These are phyloP conservation scores for Pandion haliaetus DNA, from an alignment of 2,113 vertebrate species.

Conservation along the genomic window DNA sequence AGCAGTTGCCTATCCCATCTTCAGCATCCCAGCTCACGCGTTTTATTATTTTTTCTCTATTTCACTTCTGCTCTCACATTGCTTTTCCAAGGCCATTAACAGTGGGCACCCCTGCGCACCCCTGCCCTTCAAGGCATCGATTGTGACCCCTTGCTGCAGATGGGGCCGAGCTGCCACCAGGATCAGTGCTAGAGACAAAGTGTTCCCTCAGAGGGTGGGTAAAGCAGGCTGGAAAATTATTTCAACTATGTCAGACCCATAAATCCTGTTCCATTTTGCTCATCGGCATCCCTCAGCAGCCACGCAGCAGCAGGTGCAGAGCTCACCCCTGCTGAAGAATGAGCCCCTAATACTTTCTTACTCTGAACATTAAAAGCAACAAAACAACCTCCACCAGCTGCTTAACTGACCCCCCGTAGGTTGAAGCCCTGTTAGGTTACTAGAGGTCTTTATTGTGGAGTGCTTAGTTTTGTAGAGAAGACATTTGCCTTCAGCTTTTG, in stretches of 20 bases:
- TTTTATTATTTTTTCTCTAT: background rate
- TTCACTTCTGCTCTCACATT: background rate
- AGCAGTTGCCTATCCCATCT: background rate
- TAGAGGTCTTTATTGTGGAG: background rate
- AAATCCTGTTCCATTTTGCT: background rate
- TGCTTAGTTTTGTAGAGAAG: background rate
- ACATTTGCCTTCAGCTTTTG: background rate
- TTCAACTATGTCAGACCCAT: background rate
- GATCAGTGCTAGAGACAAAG: background rate
- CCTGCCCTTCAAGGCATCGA: background rate
- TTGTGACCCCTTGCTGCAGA: background rate
- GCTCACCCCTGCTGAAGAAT: background rate
- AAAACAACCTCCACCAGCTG: background rate
- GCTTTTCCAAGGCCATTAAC: background rate
- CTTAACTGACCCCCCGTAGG: background rate
- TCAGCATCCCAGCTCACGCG: background rate
- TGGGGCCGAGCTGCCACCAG: background rate
- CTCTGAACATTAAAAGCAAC: slow-evolving; percentile 15
- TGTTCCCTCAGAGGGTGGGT: background rate
- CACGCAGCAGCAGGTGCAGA: background rate
- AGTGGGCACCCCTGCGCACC: background rate
- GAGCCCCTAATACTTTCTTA: background rate
- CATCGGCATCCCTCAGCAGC: background rate
- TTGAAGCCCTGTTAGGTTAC: background rate
- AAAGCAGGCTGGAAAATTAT: background rate